A percentile compares a stretch with the other conserved stretches of the same genome.
phyloP scores from a whole-genome alignment of 2,888 invertebrate genomes.

The Microctonus aethiopoides region DNA sequence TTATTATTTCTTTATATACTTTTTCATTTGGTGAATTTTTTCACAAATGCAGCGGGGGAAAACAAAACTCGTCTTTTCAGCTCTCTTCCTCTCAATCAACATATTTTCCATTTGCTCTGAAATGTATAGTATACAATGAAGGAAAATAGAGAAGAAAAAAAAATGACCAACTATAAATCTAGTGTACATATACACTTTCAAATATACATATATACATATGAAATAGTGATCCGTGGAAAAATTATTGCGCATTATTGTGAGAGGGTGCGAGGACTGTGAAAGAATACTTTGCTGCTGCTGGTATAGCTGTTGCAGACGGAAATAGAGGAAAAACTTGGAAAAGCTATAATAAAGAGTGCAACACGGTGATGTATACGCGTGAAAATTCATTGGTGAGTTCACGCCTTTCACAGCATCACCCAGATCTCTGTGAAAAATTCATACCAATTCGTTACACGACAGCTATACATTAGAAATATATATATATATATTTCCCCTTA shows the following conservation, averaged over 20 bases:
- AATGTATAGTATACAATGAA: background rate
- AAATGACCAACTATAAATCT: background rate
- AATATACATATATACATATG: too few species aligned
- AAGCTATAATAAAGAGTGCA: conserved; percentile 26
- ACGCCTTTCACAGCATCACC: conserved; percentile 22
- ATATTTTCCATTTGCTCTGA: background rate
- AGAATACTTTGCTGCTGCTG: too few species aligned
- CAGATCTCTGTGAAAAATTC: conserved; percentile 46
- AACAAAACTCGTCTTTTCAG: background rate
- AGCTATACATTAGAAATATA: conserved; percentile 3
- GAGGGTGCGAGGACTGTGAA: background rate
- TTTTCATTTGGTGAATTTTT: conserved; percentile 2
- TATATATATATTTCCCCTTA: conserved; percentile 1
- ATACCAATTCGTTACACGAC: conserved; percentile 45
- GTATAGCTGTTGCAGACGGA: background rate
- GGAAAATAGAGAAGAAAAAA: background rate
- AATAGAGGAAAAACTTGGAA: conserved; percentile 24
- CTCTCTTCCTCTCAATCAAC: background rate
- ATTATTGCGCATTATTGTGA: conserved; percentile 22
- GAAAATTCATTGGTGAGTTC: conserved; percentile 13
- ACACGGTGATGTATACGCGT: conserved; percentile 28
- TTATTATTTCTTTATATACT: background rate
- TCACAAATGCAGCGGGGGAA: background rate
- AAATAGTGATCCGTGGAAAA: conserved; percentile 16
- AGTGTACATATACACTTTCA: too few species aligned